Base-by-base conservation (phyloP, 2,888 invertebrate species). In the Rhorus exstirpatorius region DNA sequence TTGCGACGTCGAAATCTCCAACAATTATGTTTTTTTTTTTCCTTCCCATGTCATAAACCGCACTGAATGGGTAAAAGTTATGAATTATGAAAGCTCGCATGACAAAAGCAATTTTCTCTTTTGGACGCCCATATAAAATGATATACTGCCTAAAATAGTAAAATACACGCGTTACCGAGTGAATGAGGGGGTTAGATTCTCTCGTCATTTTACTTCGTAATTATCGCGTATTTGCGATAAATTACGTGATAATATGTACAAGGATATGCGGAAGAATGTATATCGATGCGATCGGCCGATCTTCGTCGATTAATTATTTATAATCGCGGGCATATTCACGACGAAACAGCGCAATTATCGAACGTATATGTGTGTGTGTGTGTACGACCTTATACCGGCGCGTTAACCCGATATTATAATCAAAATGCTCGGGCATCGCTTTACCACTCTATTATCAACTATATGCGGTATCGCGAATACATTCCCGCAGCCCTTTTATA, bases 291-390 rank as follows among this genome's bases (percentile, higher is more conserved):
- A 41, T 53, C 35, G 41, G 21, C 41, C 46, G 31, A 31, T 31
- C 31, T 6, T 31, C 55, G 70, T 44, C 76, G 65, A 81, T 84
- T 77, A 79, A 84, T 84, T 83, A 84, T 84, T 84, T 81, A 84
- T 83, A 80, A 83, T 83, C 60, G 58, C 44, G 10, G 58, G 24
- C 24, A 53, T 53, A 21, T 58, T 14, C 55, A 55, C 41, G 58
- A 70, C 44, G 70, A 70, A 55, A 70, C 26, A 67, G 35, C 70
- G 70, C 81, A 81, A 84, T 84, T 84, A 84, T 83, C 81, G 81
- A 46, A 60, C 63, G 44, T 60, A 65, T n/a, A n/a, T n/a, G n/a
- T n/a, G n/a, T n/a, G n/a, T n/a, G n/a, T n/a, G 79, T 81, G 81
- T 81, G 41, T 53, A 70, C 77, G 46, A 53, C 60, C 67, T 77